These are phyloP conservation scores for Mongoloraphidia duomilia DNA, from an alignment of 2,888 invertebrate genomes.

Conservation along the genomic window DNA sequence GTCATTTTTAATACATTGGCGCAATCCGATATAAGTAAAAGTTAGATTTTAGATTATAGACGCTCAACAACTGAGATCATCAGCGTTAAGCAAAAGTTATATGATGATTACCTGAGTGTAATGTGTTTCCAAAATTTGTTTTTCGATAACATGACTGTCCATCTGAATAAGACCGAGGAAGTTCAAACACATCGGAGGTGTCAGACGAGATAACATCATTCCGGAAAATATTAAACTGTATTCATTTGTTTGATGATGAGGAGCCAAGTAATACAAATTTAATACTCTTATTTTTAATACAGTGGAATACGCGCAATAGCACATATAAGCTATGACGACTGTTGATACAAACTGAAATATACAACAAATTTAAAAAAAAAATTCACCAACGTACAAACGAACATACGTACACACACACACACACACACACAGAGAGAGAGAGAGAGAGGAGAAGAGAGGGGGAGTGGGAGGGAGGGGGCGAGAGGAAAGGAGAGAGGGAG, in stretches of 20 bases:
- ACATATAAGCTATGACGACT: slow-evolving; percentile 82
- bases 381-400: too few relatives aligned
- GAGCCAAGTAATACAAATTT: slow-evolving; percentile 93
- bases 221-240: slow-evolving; percentile 98
- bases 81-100: neutral
- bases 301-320: slow-evolving; percentile 96
- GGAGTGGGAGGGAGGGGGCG: too few relatives aligned
- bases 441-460: too few relatives aligned
- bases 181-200: slow-evolving; percentile 96
- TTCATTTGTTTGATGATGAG: slow-evolving; percentile 96
- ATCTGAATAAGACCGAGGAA: slow-evolving; percentile 95
- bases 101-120: slow-evolving; percentile 72
- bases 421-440: too few relatives aligned
- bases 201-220: slow-evolving; percentile 93
- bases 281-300: slow-evolving; percentile 90
- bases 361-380: slow-evolving; percentile 7
- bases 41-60: too few relatives aligned
- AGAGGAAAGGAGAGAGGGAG: too few relatives aligned
- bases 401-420: too few relatives aligned
- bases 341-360: slow-evolving; percentile 70
- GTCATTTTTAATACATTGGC: neutral
- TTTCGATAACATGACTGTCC: slow-evolving; percentile 86
- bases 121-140: slow-evolving; percentile 70
- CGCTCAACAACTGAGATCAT: too few relatives aligned
- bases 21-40: slow-evolving; percentile 1